Percentiles rank a stretch among this genome's conserved stretches.
Evolutionary conservation across 2,113 vertebrate genomes (phyloP).

Genomic region (Emberiza fucata): DNA sequence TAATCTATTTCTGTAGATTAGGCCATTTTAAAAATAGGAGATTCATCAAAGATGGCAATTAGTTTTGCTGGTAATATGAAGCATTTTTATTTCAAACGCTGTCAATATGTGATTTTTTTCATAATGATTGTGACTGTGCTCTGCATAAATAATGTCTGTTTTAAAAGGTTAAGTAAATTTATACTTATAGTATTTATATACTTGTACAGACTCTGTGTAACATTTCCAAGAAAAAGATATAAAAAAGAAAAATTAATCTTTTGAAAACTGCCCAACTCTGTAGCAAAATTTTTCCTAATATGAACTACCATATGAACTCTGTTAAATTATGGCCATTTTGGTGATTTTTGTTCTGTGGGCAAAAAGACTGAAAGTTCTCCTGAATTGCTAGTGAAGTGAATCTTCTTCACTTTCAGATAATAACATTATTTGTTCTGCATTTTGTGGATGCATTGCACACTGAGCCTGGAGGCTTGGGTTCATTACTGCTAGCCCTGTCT

Average conservation of each 20-base stretch:
- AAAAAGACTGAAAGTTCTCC: not conserved
- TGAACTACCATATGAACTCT: not conserved
- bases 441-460: not conserved
- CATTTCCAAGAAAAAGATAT: not conserved
- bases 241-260: not conserved
- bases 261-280: not conserved
- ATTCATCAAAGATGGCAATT: not conserved
- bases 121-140: not conserved
- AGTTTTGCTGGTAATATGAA: not conserved
- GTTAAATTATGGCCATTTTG: not conserved
- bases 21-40: not conserved
- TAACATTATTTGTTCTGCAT: not conserved
- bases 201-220: not conserved
- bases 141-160: not conserved
- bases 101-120: not conserved
- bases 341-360: not conserved
- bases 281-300: not conserved
- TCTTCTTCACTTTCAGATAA: not conserved
- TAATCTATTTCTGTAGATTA: not conserved
- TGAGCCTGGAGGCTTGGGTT: not conserved
- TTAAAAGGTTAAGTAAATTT: not conserved
- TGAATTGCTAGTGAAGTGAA: not conserved
- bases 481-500: not conserved
- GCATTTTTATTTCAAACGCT: not conserved
- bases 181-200: not conserved